A percentile compares a stretch with the other conserved stretches of the same genome.
phyloP scores from a whole-genome alignment of 2,888 invertebrate species.

The Meteorus cinctellus region DNA sequence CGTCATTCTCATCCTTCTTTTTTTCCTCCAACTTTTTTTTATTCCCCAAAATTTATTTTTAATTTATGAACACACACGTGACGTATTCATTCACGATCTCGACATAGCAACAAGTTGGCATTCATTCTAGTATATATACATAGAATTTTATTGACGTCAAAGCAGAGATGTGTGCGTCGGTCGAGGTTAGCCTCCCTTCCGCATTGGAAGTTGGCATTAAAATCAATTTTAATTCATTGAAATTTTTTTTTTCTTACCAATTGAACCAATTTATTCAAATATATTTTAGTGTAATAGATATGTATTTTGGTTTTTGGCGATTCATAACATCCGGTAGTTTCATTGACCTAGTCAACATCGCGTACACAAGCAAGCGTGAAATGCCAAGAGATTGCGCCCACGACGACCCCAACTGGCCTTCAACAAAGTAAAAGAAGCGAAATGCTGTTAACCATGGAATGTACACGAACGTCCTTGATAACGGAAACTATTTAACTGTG shows the following conservation, averaged over 20 bases:
- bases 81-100: slow-evolving; percentile 36
- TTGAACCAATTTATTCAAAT: background rate
- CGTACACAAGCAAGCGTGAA: slow-evolving; percentile 19
- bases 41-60: slow-evolving; percentile 1
- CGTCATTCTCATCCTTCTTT: background rate
- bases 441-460: slow-evolving; percentile 26
- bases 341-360: slow-evolving; percentile 33
- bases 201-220: background rate
- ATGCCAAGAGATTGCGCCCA: slow-evolving; percentile 27
- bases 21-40: slow-evolving; percentile 15
- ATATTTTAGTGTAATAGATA: background rate
- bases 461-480: slow-evolving; percentile 55
- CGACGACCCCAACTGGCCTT: slow-evolving; percentile 12
- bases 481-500: slow-evolving; percentile 34
- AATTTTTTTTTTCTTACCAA: background rate
- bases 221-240: slow-evolving; percentile 10
- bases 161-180: background rate
- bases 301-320: slow-evolving; percentile 8
- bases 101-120: slow-evolving; percentile 38
- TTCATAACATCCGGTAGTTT: slow-evolving; percentile 7
- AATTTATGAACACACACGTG: slow-evolving; percentile 11
- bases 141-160: slow-evolving; percentile 11
- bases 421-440: slow-evolving; percentile 29
- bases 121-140: background rate
- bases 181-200: background rate